phyloP scores from a whole-genome alignment of 1,140 invertebrate species.

The Saccostrea cuccullata region DNA sequence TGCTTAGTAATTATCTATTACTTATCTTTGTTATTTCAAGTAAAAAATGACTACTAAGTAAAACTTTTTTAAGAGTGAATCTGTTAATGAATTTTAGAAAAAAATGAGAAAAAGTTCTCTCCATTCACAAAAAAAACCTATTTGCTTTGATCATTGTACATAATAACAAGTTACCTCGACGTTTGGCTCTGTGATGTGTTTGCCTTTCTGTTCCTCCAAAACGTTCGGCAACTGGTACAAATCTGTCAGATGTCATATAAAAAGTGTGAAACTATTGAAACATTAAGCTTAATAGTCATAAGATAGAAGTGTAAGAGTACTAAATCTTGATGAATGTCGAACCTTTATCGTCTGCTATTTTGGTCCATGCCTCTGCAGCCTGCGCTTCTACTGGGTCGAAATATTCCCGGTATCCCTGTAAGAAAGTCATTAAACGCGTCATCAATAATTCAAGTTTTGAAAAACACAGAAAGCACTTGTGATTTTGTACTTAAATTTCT shows the following conservation, averaged over 20 bases:
- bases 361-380: slow-evolving; percentile 71
- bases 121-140: no score
- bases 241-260: slow-evolving; percentile 1
- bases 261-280: background rate
- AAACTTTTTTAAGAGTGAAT: no score
- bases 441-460: no score
- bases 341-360: slow-evolving; percentile 72
- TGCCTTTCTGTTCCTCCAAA: slow-evolving; percentile 39
- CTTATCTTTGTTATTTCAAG: no score
- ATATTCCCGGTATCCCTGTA: slow-evolving; percentile 59
- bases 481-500: no score
- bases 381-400: slow-evolving; percentile 65
- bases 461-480: no score
- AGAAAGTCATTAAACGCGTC: background rate
- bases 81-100: no score
- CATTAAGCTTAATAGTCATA: background rate
- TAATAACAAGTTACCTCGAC: slow-evolving; percentile 5
- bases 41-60: no score
- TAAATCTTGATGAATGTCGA: slow-evolving; percentile 14
- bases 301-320: background rate
- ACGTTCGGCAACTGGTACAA: slow-evolving; percentile 34
- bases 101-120: no score
- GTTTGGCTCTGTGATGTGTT: slow-evolving; percentile 39
- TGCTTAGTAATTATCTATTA: no score
- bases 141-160: background rate